A percentile compares a stretch with the other conserved stretches of the same genome.
These are phyloP conservation scores for Montifringilla adamsi DNA, from an alignment of 2,113 vertebrate species.

Conservation along the genomic window DNA sequence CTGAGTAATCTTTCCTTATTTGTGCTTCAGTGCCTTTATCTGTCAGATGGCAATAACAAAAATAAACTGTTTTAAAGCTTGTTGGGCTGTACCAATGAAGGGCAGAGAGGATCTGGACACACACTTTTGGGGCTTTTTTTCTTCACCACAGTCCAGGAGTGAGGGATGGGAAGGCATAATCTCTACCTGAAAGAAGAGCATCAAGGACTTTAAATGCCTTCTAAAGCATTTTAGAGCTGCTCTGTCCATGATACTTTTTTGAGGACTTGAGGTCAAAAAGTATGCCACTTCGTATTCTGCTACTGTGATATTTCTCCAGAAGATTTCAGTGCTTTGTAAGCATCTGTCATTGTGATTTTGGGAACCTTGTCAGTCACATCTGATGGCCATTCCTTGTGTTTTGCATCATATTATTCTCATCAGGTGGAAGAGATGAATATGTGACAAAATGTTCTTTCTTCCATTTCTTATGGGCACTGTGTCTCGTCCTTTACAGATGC, in stretches of 20 bases:
- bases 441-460: neutral
- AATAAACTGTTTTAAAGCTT: neutral
- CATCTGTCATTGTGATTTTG: neutral
- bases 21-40: neutral
- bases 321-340: neutral
- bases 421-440: neutral
- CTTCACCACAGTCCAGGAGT: neutral
- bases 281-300: neutral
- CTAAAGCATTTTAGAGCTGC: neutral
- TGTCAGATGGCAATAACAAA: neutral
- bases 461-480: neutral
- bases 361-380: fast-evolving
- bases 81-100: neutral
- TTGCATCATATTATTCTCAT: neutral
- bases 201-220: neutral
- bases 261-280: neutral
- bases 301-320: neutral
- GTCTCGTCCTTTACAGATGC: neutral
- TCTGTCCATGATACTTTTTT: neutral
- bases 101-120: neutral
- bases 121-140: neutral
- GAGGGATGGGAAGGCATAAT: neutral
- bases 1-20: neutral
- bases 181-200: neutral
- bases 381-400: neutral